Evolutionary conservation across 2,113 vertebrate species (phyloP).

Genomic region (Notechis scutatus): DNA sequence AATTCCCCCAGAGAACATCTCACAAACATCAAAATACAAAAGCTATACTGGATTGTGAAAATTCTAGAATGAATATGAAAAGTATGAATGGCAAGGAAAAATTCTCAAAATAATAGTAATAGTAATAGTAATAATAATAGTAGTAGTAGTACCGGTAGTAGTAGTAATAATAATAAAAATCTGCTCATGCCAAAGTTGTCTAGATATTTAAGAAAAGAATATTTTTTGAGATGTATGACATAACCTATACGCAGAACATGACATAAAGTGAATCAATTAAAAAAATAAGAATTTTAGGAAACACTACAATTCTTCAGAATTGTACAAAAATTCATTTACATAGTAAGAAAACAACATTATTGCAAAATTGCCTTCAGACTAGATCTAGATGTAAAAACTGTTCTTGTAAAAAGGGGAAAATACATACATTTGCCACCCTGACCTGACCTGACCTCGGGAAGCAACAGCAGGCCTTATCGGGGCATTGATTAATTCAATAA

Average conservation of each 20-base stretch:
- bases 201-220: neutral
- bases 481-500: slow-evolving; percentile 6
- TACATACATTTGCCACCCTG: neutral
- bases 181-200: neutral
- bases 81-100: neutral
- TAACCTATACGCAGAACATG: neutral
- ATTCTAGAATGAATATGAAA: neutral
- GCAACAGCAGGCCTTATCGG: neutral
- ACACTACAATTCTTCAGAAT: neutral
- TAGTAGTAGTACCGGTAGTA: no score
- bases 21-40: no score
- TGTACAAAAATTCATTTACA: neutral
- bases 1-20: neutral
- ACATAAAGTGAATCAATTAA: neutral
- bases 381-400: neutral
- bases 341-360: neutral
- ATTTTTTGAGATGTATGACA: neutral
- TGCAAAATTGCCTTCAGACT: neutral
- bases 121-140: no score
- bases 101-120: neutral
- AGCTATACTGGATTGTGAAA: neutral
- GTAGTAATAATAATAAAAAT: neutral
- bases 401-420: neutral
- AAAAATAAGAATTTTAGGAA: neutral
- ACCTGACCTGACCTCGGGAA: neutral